Evolutionary conservation across 2,888 invertebrate genomes (phyloP).

Genomic region (Drosophila kokeensis): DNA sequence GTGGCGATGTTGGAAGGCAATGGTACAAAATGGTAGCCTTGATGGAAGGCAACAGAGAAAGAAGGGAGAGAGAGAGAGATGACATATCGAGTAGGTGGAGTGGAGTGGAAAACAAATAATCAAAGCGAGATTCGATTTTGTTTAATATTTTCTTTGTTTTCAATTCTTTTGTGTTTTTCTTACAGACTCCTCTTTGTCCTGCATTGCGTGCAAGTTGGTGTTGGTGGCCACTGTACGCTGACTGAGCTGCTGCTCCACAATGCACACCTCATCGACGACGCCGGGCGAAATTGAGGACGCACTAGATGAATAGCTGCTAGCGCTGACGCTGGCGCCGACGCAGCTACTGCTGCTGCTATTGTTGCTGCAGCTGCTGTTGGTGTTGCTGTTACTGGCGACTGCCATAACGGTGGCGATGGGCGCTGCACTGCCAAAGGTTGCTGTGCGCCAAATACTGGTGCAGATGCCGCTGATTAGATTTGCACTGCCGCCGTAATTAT

Average conservation of each 20-base stretch:
- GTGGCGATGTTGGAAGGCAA: slow-evolving; percentile 24
- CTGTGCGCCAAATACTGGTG: slow-evolving; percentile 81
- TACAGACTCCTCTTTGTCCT: slow-evolving; percentile 78
- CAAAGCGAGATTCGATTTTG: slow-evolving; percentile 33
- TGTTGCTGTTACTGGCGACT: slow-evolving; percentile 38
- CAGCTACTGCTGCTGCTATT: slow-evolving; percentile 18
- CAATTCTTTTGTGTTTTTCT: slow-evolving; percentile 45
- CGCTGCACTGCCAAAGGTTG: slow-evolving; percentile 77
- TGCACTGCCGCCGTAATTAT: slow-evolving; percentile 41
- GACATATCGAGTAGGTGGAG: slow-evolving; percentile 47
- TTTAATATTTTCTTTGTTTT: slow-evolving; percentile 12
- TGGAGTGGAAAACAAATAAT: slow-evolving; percentile 51
- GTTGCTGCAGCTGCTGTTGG: slow-evolving; percentile 45
- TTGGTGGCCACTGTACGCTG: slow-evolving; percentile 38
- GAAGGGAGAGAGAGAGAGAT: slow-evolving; percentile 20
- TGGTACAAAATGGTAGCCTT: slow-evolving; percentile 56
- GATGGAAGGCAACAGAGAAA: slow-evolving; percentile 53
- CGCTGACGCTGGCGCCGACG: slow-evolving; percentile 34
- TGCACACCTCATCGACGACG: slow-evolving; percentile 48
- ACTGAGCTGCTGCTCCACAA: slow-evolving; percentile 59
- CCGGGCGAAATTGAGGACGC: slow-evolving; percentile 58
- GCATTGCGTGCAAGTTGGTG: slow-evolving; percentile 26
- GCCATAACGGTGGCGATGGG: slow-evolving; percentile 64
- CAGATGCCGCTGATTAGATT: slow-evolving; percentile 77
- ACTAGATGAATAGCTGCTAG: slow-evolving; percentile 66